Base-by-base conservation (phyloP, 2,888 invertebrate species). In the Chrysolina haemoptera region DNA sequence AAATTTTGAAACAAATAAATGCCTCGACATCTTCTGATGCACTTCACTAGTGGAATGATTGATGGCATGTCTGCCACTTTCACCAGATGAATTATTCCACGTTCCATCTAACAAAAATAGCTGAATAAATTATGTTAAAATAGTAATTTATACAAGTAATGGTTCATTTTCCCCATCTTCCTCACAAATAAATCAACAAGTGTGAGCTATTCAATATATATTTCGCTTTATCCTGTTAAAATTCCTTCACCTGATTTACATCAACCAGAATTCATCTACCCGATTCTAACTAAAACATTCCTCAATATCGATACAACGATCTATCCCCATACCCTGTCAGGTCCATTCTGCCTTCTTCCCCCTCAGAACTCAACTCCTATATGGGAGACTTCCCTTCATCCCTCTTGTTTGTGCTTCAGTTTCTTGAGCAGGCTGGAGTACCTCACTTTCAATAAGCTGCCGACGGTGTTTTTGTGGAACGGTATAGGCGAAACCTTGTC, bases 391-490 rank as follows among this genome's bases (percentile, higher is more conserved):
- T 53, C 5, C 11, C 20, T 53, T 59, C 22, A 27, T 22, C 40
- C 43, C 18, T 40, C 41, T 18, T 65, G 20, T 55, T 71, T 75
- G 59, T 69, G 62, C 50, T 43, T 63, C 8, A 64, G 41, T 65
- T 69, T 68, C 62, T 69, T 68, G 18, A 62, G 20, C n/a, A 75
- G 22, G 50, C 53, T 10, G 1, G 68, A 48, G 40, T 75, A 75
- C 27, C 62, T 75, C n/a, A 71, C 53, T 46, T 71, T 64, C 14
- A 76, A 50, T 14, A 62, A 59, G 18, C 67, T 73, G 64, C 62
- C 70, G 62, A 73, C 50, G 65, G 63, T 73, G n/a, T 43, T 71
- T 1, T 50, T 73, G n/a, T 59, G 59, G 4, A 59, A 35, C 35
- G 59, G 59, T 35, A 35, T 59, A 35, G 59, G 27, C 59, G 35